Base-by-base conservation (phyloP, 2,113 vertebrate genomes). In the Megaptera novaeangliae region DNA sequence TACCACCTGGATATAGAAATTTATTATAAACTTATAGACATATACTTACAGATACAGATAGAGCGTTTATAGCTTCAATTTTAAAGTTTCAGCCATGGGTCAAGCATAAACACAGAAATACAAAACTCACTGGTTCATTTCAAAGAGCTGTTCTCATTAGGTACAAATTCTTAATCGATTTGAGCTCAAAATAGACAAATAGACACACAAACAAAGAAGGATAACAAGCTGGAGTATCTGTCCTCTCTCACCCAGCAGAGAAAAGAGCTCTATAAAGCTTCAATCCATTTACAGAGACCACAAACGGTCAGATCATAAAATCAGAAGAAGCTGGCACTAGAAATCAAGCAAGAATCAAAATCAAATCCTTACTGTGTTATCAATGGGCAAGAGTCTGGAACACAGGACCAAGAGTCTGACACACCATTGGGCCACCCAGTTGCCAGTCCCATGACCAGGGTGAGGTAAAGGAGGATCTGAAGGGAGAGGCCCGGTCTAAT, bases 61-160 rank as follows among this genome's bases (percentile, higher is more conserved):
- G 77, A 83, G 25, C 39, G 0, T 23, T 93, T 72, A 31, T 25
- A 78, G 39, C 23, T 91, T 91, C 12, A 39, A 61, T 87, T 94
- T 52, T 66, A 84, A 71, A 74, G 69, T 88, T 91, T 72, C 36
- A 69, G 17, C 27, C 25, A 34, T 10, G 5, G 36, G 17, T 92
- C 71, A 92, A 94, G 69, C 49, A 94, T 88, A 96, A 94, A 74
- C 46, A 87, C 39, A 93, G 64, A 95, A 89, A 71, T 88, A 57
- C 0, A 66, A 88, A 44, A 88, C 15, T 88, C 6, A 55, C 14
- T 39, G 21, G 8, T 69, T 82, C 25, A 20, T n/a, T 52, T 49
- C 64, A 96, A 84, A 97, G 69, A 57, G 11, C 34, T 41, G 10
- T 78, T 66, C 63, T 78, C 31, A 69, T 96, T 69, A 3, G 14